These are phyloP conservation scores for Micrastur ruficollis DNA, from an alignment of 2,797 vertebrate species.

Conservation along the genomic window DNA sequence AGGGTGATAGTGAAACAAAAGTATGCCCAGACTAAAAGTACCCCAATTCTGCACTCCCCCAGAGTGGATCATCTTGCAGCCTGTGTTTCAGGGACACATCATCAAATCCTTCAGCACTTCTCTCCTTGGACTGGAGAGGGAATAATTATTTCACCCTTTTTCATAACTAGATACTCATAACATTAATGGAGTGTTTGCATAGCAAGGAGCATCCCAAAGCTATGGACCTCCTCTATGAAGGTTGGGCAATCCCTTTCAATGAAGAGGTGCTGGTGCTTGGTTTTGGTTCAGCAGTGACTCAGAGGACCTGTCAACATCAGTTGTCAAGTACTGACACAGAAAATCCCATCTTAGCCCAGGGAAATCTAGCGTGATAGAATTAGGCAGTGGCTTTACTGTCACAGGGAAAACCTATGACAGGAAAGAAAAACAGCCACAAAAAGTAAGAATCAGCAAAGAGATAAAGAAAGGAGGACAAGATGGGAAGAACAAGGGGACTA, in stretches of 20 bases:
- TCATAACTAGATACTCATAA: background rate
- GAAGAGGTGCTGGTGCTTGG: background rate
- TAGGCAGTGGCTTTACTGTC: background rate
- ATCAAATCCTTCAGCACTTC: background rate
- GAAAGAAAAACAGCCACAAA: background rate
- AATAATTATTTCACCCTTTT: background rate
- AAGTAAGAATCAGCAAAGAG: background rate
- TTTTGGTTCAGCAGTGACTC: background rate
- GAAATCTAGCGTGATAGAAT: background rate
- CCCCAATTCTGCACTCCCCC: background rate
- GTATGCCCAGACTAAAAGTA: background rate
- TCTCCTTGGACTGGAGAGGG: background rate
- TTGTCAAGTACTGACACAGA: background rate
- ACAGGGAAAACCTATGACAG: background rate
- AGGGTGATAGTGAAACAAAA: background rate
- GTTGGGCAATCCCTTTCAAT: background rate
- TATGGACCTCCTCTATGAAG: background rate
- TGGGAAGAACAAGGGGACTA: background rate
- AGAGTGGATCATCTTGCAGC: background rate
- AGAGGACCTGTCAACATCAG: background rate
- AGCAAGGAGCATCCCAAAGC: background rate
- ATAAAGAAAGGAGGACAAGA: background rate
- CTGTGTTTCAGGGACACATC: background rate
- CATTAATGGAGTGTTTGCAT: rapidly evolving
- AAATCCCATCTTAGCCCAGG: background rate